A percentile compares a stretch with the other conserved stretches of the same genome.
Evolutionary conservation across 2,797 vertebrate genomes (phyloP).

Genomic region (Hoplostethus atlanticus): DNA sequence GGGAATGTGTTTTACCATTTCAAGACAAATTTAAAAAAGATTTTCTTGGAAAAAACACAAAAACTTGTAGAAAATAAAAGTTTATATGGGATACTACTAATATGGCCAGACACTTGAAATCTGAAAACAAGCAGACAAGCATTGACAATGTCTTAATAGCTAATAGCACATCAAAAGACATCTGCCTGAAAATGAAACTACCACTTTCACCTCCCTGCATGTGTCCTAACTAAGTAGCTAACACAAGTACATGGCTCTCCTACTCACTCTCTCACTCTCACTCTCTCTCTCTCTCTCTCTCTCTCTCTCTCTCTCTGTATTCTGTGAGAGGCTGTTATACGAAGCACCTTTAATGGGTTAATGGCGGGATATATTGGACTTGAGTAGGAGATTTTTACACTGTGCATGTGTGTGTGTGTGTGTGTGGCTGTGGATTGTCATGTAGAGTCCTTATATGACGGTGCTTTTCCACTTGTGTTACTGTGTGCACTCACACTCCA

Average conservation of each 20-base stretch:
- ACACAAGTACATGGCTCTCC: conserved; percentile 56
- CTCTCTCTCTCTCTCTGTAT: conserved; percentile 60
- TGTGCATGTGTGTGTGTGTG: conserved; percentile 31
- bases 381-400: conserved; percentile 72
- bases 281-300: conserved; percentile 50
- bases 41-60: too few relatives aligned
- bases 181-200: conserved; percentile 17
- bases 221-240: conserved; percentile 63
- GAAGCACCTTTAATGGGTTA: conserved; percentile 82
- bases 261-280: conserved; percentile 21
- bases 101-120: too few relatives aligned
- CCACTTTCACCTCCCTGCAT: conserved; percentile 36
- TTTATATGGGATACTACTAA: too few relatives aligned
- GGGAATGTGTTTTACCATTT: too few relatives aligned
- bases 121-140: conserved; percentile 18
- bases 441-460: conserved; percentile 75
- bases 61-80: too few relatives aligned
- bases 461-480: conserved; percentile 77
- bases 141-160: conserved; percentile 27
- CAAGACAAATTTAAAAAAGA: too few relatives aligned
- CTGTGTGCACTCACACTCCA: conserved; percentile 79
- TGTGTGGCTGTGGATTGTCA: conserved; percentile 67
- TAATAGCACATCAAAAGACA: conserved; percentile 34
- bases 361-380: conserved; percentile 79
- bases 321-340: conserved; percentile 79